phyloP scores from a whole-genome alignment of 2,113 vertebrate genomes.

The Origma solitaria region DNA sequence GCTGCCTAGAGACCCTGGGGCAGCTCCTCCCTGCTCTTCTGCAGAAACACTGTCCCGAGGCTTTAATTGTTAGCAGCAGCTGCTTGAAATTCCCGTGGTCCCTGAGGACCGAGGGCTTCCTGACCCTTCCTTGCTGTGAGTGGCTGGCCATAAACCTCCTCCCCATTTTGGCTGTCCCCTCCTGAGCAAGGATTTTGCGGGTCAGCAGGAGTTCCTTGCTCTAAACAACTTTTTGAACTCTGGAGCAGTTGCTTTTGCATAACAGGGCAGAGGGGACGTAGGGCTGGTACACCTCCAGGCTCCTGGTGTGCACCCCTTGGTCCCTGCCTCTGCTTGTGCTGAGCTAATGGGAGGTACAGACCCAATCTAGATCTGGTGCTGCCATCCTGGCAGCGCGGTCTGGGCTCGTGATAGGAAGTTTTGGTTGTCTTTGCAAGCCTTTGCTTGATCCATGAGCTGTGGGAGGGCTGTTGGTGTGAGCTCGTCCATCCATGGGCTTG shows the following conservation, averaged over 20 bases:
- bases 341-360: neutral
- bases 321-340: neutral
- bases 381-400: accelerated
- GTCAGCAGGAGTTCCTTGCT: neutral
- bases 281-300: neutral
- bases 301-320: accelerated
- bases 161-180: neutral
- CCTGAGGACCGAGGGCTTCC: neutral
- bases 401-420: neutral
- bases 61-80: conserved; percentile 18
- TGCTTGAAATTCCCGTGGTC: conserved; percentile 21
- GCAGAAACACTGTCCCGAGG: neutral
- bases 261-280: neutral
- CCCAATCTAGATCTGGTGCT: neutral
- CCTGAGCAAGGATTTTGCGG: neutral
- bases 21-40: neutral
- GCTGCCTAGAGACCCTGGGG: neutral
- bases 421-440: neutral
- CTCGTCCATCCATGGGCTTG: neutral
- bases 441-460: neutral
- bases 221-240: neutral
- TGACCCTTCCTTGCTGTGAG: neutral
- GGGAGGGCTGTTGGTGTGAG: neutral
- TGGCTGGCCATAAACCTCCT: neutral
- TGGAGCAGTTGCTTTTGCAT: neutral